Evolutionary conservation across 2,888 invertebrate species (phyloP).

Genomic region (Pachycephus smyrnensis): DNA sequence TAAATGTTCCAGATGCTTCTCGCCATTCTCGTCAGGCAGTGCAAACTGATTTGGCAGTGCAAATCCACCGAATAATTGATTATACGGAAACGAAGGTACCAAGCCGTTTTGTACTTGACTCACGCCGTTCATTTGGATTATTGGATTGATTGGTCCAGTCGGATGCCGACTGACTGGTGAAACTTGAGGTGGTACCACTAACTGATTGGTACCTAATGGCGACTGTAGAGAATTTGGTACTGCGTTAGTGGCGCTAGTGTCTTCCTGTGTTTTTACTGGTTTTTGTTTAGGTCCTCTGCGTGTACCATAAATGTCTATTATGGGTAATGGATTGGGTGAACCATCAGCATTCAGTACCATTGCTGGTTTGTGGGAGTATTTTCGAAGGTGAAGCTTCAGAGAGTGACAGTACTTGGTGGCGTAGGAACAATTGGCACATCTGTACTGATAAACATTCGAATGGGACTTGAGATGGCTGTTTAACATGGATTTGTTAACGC

Average conservation of each 20-base stretch:
- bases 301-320: constrained; percentile 92
- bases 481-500: constrained; percentile 99
- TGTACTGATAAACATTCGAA: constrained; percentile 90
- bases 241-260: neutral
- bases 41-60: constrained; percentile 31
- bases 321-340: constrained; percentile 86
- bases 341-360: constrained; percentile 92
- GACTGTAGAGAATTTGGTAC: neutral
- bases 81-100: constrained; percentile 48
- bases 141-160: constrained; percentile 47
- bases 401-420: constrained; percentile 99
- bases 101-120: constrained; percentile 10
- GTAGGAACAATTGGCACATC: constrained; percentile 93
- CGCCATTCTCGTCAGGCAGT: constrained; percentile 21
- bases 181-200: constrained; percentile 14
- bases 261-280: constrained; percentile 35
- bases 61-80: constrained; percentile 36
- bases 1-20: constrained; percentile 31
- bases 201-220: constrained; percentile 4
- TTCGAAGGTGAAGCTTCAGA: constrained; percentile 92
- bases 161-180: constrained; percentile 26
- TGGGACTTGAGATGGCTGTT: constrained; percentile 98
- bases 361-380: constrained; percentile 91
- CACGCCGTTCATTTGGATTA: constrained; percentile 35
- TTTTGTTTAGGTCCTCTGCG: constrained; percentile 85